phyloP scores from a whole-genome alignment of 2,888 invertebrate species.

The Drosophila meridionalis region DNA sequence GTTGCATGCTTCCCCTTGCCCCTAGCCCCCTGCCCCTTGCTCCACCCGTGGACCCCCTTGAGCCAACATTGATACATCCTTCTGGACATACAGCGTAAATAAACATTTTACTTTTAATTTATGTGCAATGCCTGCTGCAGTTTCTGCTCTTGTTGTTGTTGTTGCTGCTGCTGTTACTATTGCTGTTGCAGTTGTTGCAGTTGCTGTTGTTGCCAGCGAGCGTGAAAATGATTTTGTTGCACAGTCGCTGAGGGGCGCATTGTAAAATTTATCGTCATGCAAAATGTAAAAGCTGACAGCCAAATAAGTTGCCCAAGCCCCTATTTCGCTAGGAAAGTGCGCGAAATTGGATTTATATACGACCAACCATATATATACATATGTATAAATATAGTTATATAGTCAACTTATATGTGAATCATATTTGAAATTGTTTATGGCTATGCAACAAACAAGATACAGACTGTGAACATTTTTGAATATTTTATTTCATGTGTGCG shows the following conservation, averaged over 20 bases:
- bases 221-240: conserved; percentile 72
- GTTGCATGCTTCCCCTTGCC: conserved; percentile 12
- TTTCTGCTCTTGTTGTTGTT: conserved; percentile 17
- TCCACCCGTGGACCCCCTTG: not conserved
- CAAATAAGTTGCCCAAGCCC: conserved; percentile 44
- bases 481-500: not conserved
- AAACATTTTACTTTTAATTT: conserved; percentile 76
- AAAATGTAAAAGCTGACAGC: conserved; percentile 28
- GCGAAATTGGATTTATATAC: conserved; percentile 17
- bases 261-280: conserved; percentile 60
- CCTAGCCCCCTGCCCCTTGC: not conserved
- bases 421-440: conserved; percentile 12
- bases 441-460: conserved; percentile 5
- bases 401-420: not conserved
- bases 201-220: conserved; percentile 36
- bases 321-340: conserved; percentile 20
- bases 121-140: conserved; percentile 50
- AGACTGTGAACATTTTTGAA: not conserved
- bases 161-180: conserved; percentile 14
- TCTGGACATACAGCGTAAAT: conserved; percentile 63
- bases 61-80: conserved; percentile 44
- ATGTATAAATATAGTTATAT: not conserved
- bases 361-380: not conserved
- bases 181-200: conserved; percentile 26
- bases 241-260: conserved; percentile 54